Conservation (phyloP, 2,113 vertebrate species). For the Oxyura jamaicensis region DNA sequence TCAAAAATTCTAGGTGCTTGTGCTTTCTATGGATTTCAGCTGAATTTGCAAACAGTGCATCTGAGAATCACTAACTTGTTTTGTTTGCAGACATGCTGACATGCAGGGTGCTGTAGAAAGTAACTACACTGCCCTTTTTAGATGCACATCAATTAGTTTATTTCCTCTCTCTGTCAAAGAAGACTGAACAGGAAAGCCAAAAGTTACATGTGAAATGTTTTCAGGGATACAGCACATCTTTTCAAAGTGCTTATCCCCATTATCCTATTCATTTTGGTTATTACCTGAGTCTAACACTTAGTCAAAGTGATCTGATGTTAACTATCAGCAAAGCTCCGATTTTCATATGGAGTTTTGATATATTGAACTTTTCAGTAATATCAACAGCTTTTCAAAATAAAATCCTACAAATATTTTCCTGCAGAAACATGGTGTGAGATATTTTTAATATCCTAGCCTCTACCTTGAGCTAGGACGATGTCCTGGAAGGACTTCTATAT, state of each 20-base stretch:
- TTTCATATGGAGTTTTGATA: conserved; percentile 48
- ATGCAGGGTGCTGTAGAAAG: neutral
- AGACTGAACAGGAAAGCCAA: conserved; percentile 25
- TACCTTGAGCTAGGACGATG: neutral
- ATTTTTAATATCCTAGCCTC: conserved; percentile 30
- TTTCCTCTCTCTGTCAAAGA: neutral
- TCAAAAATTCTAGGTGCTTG: neutral
- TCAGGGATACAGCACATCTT: conserved; percentile 5
- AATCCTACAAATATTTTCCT: conserved; percentile 36
- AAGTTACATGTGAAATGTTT: neutral
- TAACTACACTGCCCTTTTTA: neutral
- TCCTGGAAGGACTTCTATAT: conserved; percentile 26
- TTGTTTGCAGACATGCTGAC: neutral
- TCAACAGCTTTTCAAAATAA: conserved; percentile 49
- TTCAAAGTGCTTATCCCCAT: neutral
- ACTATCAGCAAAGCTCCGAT: conserved; percentile 47
- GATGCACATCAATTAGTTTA: neutral
- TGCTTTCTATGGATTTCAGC: neutral
- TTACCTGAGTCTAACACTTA: neutral
- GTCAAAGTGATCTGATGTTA: conserved; percentile 14
- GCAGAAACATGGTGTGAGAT: neutral
- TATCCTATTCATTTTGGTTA: neutral
- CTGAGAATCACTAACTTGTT: neutral
- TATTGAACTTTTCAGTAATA: conserved; percentile 22
- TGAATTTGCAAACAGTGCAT: neutral